A percentile compares a stretch with the other conserved stretches of the same genome.
phyloP scores from a whole-genome alignment of 2,113 vertebrate genomes.

The Phrynosoma platyrhinos region DNA sequence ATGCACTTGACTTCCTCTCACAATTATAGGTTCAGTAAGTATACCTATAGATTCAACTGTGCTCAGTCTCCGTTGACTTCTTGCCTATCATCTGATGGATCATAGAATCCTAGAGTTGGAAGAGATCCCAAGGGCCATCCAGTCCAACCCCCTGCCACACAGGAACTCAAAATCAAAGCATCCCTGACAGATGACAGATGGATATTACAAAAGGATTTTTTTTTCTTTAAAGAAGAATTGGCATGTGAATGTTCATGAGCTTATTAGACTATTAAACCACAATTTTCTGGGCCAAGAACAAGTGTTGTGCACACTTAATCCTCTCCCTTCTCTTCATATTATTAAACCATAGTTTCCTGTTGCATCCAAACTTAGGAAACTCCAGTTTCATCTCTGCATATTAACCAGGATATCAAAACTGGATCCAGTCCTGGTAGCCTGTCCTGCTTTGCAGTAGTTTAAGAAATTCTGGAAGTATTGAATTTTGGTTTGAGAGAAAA shows the following conservation, averaged over 20 bases:
- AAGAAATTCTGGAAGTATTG: neutral
- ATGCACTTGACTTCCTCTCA: neutral
- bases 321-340: neutral
- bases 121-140: no score
- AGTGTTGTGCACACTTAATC: neutral
- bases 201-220: neutral
- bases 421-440: neutral
- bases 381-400: neutral
- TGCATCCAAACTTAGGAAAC: neutral
- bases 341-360: neutral
- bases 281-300: neutral
- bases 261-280: neutral
- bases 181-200: no score
- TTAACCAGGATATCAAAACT: neutral
- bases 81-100: no score
- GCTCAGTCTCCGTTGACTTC: neutral
- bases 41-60: neutral
- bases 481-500: neutral
- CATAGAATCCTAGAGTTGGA: no score
- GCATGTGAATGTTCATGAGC: neutral
- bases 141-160: no score
- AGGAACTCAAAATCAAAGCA: no score
- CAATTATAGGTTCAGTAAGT: neutral
- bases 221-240: neutral
- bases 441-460: neutral